Base-by-base conservation (phyloP, 1,140 invertebrate species). In the Bicyclus anynana region DNA sequence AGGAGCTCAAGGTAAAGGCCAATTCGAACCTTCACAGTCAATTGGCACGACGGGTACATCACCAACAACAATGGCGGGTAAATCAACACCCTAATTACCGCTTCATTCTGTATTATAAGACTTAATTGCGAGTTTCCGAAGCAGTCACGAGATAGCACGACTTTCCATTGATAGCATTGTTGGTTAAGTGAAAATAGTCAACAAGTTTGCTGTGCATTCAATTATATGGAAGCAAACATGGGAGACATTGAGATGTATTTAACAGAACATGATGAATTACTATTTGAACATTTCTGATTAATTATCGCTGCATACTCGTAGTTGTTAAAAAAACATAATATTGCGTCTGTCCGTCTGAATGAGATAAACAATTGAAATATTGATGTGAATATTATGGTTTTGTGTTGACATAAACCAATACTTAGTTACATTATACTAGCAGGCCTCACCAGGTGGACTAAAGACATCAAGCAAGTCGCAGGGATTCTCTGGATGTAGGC, bases 251-350 rank as follows among this genome's bases (percentile, higher is more conserved):
- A 53, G 20, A 26, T 33, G 23, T 59, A 59, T 62, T 61, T 63
- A 61, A 49, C 56, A 26, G 57, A 70, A 67, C 58, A 57, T 71
- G 68, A 71, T 71, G 52, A 55, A 71, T 50, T 35, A 59, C 54
- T 65, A 51, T 67, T 65, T 68, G 46, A 17, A 62, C 26, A 60
- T 65, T 38, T 42, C 55, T 68, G 67, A 74, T 70, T 58, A 65
- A 72, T 74, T 60, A 59, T 40, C 4, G 5, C 5, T 7, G 0
- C 2, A 6, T 17, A 40, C 13, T 14, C 7, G n/a, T n/a, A n/a
- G n/a, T n/a, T n/a, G n/a, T n/a, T n/a, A n/a, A n/a, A n/a, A n/a
- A n/a, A n/a, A n/a, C n/a, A n/a, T n/a, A n/a, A 4, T 26, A 26
- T 26, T 26, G 3, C 23, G 3, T 3, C 23, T 4, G 3, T 26